Evolutionary conservation across 2,113 vertebrate genomes (phyloP).

Genomic region (Lycaon pictus): DNA sequence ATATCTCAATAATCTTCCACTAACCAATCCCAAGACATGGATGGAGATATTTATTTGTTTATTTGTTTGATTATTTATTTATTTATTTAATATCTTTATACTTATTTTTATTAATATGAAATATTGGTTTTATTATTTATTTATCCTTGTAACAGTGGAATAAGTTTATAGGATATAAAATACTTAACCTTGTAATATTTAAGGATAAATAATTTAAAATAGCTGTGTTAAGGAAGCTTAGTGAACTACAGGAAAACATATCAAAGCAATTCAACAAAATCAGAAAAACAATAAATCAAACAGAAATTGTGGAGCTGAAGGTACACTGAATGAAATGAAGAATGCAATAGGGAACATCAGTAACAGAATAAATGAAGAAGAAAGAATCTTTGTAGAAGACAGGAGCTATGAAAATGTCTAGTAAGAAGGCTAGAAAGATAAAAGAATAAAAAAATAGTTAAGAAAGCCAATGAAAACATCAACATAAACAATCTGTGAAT

Average conservation of each 20-base stretch:
- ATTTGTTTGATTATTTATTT: not conserved
- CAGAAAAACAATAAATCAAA: not conserved
- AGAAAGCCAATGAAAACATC: not conserved
- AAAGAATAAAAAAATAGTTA: not conserved
- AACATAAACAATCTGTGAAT: not conserved
- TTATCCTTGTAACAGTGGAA: not conserved
- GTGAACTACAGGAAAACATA: not conserved
- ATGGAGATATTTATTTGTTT: not conserved
- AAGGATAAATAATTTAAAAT: not conserved
- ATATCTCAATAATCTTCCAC: not conserved
- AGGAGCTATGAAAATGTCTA: not conserved
- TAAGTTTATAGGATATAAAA: not conserved
- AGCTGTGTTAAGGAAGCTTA: not conserved
- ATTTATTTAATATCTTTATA: not conserved
- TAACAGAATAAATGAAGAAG: not conserved
- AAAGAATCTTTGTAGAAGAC: not conserved
- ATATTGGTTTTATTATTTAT: not conserved
- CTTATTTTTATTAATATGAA: not conserved
- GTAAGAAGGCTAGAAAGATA: not conserved
- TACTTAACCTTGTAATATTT: not conserved
- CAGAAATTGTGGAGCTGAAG: not conserved
- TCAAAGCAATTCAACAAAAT: not conserved
- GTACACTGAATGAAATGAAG: not conserved
- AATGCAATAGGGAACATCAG: not conserved
- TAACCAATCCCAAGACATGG: not conserved